Evolutionary conservation across 1,140 invertebrate genomes (phyloP).

Genomic region (Caenorhabditis inopinata): DNA sequence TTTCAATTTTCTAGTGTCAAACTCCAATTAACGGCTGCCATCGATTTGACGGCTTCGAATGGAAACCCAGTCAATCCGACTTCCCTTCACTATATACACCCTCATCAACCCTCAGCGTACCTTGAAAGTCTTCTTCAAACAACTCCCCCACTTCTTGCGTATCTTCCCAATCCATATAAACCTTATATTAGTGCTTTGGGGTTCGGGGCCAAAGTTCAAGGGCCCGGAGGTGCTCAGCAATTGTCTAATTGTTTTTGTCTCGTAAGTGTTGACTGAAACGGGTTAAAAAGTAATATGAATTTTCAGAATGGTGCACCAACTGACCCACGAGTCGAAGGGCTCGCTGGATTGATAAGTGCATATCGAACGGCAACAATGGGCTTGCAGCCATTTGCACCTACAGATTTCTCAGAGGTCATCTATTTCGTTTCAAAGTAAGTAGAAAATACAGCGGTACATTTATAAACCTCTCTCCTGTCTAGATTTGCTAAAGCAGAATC

Average conservation of each 20-base stretch:
- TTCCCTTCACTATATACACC: slow-evolving; percentile 43
- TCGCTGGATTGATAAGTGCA: slow-evolving; percentile 16
- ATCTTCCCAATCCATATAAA: slow-evolving; percentile 24
- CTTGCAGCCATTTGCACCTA: slow-evolving; percentile 40
- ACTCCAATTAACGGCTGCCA: background rate
- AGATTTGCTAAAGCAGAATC: slow-evolving; percentile 45
- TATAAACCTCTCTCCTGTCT: background rate
- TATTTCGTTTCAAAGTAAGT: slow-evolving; percentile 42
- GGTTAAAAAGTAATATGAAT: background rate
- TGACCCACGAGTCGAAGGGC: slow-evolving; percentile 26
- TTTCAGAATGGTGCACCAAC: slow-evolving; percentile 24
- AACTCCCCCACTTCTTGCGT: background rate
- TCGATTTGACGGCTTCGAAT: slow-evolving; percentile 44
- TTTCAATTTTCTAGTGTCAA: slow-evolving; percentile 19
- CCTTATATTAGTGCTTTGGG: slow-evolving; percentile 18
- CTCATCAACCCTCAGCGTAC: slow-evolving; percentile 37
- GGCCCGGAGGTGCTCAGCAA: background rate
- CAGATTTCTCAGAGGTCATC: slow-evolving; percentile 41
- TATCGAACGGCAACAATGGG: slow-evolving; percentile 29
- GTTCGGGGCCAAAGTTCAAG: slow-evolving; percentile 40
- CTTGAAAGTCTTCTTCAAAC: slow-evolving; percentile 7
- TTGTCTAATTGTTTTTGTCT: slow-evolving; percentile 41
- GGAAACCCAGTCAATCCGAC: slow-evolving; percentile 34
- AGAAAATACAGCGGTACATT: background rate
- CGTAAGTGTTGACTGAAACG: background rate